Conservation (phyloP, 2,113 vertebrate genomes). For the Oplegnathus fasciatus region DNA sequence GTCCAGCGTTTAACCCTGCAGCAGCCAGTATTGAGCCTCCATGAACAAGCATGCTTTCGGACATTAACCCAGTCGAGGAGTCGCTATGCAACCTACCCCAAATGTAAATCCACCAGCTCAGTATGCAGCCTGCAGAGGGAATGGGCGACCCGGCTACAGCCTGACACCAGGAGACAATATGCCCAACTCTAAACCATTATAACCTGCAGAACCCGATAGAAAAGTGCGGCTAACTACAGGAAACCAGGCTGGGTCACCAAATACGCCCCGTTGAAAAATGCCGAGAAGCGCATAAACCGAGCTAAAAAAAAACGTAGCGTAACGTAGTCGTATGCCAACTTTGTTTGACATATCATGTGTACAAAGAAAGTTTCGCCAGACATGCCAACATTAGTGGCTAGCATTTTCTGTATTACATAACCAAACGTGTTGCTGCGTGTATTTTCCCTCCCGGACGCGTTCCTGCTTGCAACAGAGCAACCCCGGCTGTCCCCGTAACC, state of each 20-base stretch:
- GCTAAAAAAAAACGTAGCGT: conserved; percentile 18
- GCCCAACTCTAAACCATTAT: neutral
- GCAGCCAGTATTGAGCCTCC: neutral
- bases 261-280: conserved; percentile 30
- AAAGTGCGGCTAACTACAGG: conserved; percentile 7
- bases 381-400: neutral
- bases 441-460: conserved; percentile 19
- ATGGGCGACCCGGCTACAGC: neutral
- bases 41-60: neutral
- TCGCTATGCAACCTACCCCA: neutral
- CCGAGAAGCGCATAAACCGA: conserved; percentile 5
- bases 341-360: conserved; percentile 64
- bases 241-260: conserved; percentile 22
- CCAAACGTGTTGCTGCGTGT: neutral
- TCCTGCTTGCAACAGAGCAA: conserved; percentile 43
- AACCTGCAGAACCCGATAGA: neutral
- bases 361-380: conserved; percentile 58
- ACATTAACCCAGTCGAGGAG: neutral
- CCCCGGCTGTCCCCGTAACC: conserved; percentile 75
- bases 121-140: conserved; percentile 10
- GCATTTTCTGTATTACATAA: conserved; percentile 25
- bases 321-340: conserved; percentile 49
- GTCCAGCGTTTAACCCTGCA: neutral
- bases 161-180: neutral
- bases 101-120: neutral